phyloP scores from a whole-genome alignment of 1,140 invertebrate species.

The Brachionus rubens region DNA sequence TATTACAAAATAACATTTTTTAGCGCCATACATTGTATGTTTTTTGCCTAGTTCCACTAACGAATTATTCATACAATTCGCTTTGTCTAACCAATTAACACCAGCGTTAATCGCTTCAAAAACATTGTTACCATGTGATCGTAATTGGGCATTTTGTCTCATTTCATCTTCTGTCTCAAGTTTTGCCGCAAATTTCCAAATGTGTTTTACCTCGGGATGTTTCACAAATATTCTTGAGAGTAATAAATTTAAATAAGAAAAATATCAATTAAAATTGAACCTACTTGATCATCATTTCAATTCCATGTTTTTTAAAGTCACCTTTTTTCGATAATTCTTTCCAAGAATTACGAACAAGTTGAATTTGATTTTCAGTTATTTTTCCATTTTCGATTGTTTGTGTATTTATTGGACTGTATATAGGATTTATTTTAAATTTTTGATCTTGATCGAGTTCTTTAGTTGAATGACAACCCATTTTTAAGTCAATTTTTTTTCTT shows the following conservation, averaged over 20 bases:
- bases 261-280: background rate
- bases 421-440: background rate
- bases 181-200: conserved; percentile 44
- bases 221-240: conserved; percentile 14
- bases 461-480: conserved; percentile 17
- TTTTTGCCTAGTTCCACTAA: conserved; percentile 35
- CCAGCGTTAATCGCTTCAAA: conserved; percentile 38
- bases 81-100: conserved; percentile 26
- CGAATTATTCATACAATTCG: background rate
- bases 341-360: conserved; percentile 10
- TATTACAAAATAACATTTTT: conserved; percentile 18
- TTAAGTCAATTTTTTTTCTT: background rate
- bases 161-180: conserved; percentile 36
- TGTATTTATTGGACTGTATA: background rate
- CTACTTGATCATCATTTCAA: conserved; percentile 45
- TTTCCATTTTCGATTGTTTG: background rate
- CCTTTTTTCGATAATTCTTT: background rate
- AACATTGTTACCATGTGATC: conserved; percentile 38
- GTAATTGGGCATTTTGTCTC: conserved; percentile 27
- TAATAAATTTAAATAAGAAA: background rate
- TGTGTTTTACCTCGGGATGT: conserved; percentile 21
- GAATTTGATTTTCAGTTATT: background rate
- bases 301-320: conserved; percentile 22
- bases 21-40: conserved; percentile 30
- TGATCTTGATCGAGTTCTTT: conserved; percentile 5